Evolutionary conservation across 2,888 invertebrate species (phyloP).

Genomic region (Gibbula magus): DNA sequence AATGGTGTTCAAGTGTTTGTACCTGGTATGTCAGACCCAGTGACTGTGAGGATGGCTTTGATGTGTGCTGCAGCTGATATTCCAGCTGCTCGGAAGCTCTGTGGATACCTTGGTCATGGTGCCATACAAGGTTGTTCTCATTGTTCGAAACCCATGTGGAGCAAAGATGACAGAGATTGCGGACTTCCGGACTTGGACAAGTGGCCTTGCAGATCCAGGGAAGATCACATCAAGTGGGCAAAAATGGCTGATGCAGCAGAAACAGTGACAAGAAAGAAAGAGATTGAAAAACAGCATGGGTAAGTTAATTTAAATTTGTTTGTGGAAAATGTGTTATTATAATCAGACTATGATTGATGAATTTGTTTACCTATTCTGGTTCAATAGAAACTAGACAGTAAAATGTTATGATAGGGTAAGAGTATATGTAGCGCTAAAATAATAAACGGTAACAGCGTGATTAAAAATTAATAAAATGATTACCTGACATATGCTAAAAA

Average conservation of each 20-base stretch:
- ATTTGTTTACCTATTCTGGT: too few species aligned
- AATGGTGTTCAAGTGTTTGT: background rate
- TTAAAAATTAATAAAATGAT: too few species aligned
- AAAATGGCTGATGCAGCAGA: background rate
- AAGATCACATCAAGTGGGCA: background rate
- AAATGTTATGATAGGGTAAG: too few species aligned
- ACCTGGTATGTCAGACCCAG: background rate
- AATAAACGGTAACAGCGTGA: too few species aligned
- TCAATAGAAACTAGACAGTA: too few species aligned
- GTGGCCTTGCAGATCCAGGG: background rate
- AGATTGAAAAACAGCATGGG: too few species aligned
- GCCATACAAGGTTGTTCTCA: background rate
- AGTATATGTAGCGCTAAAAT: too few species aligned
- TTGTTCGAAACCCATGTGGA: background rate
- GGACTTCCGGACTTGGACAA: background rate
- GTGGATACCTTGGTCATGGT: background rate
- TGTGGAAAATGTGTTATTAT: too few species aligned
- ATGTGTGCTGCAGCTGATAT: background rate
- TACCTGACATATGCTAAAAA: too few species aligned
- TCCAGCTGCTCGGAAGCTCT: background rate
- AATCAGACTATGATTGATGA: too few species aligned
- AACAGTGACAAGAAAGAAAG: background rate
- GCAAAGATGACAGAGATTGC: background rate
- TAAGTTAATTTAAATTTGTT: too few species aligned
- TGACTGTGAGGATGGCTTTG: background rate